These are phyloP conservation scores for Variabilichromis moorii DNA, from an alignment of 2,113 vertebrate genomes.

Conservation along the genomic window DNA sequence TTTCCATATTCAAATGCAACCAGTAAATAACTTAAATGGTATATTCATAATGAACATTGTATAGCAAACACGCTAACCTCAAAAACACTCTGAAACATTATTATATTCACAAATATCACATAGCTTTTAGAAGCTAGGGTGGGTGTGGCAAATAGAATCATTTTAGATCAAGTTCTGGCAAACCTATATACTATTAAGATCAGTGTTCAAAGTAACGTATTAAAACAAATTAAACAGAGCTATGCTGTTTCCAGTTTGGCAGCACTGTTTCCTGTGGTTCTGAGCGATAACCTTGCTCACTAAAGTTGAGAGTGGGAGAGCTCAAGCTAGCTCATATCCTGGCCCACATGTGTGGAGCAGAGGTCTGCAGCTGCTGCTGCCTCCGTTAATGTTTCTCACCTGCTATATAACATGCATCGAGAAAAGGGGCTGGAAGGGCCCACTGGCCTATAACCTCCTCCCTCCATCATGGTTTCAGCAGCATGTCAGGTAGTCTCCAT, in stretches of 20 bases:
- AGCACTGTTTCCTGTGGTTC: not conserved
- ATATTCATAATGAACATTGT: not conserved
- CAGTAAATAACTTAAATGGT: not conserved
- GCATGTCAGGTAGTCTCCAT: constrained; percentile 23
- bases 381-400: constrained; percentile 57
- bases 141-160: not conserved
- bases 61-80: not conserved
- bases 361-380: constrained; percentile 39
- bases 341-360: constrained; percentile 46
- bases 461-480: not conserved
- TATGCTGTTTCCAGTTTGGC: not conserved
- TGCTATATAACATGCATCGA: constrained; percentile 28
- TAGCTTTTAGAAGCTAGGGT: not conserved
- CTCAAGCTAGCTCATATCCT: constrained; percentile 2
- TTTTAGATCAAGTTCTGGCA: not conserved
- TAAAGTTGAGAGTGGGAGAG: constrained; percentile 13
- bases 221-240: not conserved
- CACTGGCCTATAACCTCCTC: not conserved
- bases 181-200: not conserved
- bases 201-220: not conserved
- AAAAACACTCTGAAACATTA: not conserved
- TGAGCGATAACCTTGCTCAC: constrained; percentile 14
- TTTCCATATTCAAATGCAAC: constrained; percentile 40
- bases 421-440: not conserved
- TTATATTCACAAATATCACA: not conserved